These are phyloP conservation scores for Leucopsar rothschildi DNA, from an alignment of 2,113 vertebrate genomes.

Conservation along the genomic window DNA sequence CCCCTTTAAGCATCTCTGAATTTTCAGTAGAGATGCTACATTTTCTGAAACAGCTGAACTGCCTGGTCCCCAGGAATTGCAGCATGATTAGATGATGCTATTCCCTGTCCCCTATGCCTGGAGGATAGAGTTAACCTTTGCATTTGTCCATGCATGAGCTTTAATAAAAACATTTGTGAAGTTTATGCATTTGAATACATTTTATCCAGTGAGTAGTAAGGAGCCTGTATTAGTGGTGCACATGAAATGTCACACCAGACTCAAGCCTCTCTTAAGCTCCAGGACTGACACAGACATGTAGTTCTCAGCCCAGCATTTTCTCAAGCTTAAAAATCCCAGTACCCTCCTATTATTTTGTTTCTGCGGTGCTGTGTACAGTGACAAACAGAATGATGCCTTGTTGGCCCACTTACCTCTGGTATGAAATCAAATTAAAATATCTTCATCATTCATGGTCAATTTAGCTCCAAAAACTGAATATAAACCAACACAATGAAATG, in stretches of 20 bases:
- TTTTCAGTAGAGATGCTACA: background rate
- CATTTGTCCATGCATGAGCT: background rate
- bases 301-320: background rate
- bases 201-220: background rate
- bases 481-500: background rate
- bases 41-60: conserved; percentile 1
- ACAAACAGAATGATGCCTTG: background rate
- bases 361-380: background rate
- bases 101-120: background rate
- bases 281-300: background rate
- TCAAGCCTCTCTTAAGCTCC: background rate
- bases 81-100: background rate
- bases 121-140: conserved; percentile 50
- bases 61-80: background rate
- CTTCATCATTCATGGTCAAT: background rate
- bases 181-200: conserved; percentile 2
- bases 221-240: background rate
- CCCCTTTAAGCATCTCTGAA: background rate
- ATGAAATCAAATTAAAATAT: background rate
- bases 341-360: background rate
- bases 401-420: background rate
- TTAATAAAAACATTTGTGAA: conserved; percentile 8
- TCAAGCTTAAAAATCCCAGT: background rate
- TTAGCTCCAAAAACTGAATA: background rate
- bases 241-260: background rate